Evolutionary conservation across 2,888 invertebrate species (phyloP), one percentile per base, ranked within the genome.

Genomic region (Oxystoma pomonae): DNA sequence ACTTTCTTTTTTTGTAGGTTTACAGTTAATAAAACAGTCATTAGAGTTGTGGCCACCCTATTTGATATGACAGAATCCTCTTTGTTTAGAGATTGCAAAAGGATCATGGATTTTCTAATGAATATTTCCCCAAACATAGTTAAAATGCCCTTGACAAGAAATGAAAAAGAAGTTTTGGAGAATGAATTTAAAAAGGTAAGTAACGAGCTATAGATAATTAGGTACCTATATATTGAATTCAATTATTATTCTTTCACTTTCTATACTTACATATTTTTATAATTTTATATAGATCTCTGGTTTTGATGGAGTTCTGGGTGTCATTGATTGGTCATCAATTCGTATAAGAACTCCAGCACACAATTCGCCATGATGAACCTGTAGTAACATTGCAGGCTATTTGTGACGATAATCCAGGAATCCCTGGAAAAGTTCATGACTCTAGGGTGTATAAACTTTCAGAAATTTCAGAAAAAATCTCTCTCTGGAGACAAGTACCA

Each of bases 381-480:
- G 66, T 70, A 2, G 18, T 74, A 20, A 75, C 72, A 3, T 57
- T 76, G 18, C 75, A 77, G 65, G 74, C 69, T 12, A 73, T 76
- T 35, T 77, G 74, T 61, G 72, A 75, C 62, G n/a, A 62, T 1
- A 69, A 71, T 1, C n/a, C n/a, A n/a, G 75, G 75, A 3, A 17
- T 66, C 1, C 72, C 73, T 3, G 70, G 71, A 20, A 75, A 76
- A 70, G 71, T 76, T 3, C 73, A 76, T 62, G 73, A 75, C 64
- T 59, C 71, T 0, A 58, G 74, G 18, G 66, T 76, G 2, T 70
- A 68, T 49, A 61, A 70, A 55, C 57, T 73, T 18, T 74, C 73
- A 3, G 63, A 55, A 62, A 67, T 71, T 17, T 53, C 53, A 16
- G 58, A 62, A 35, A 35, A 35, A 35, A 35, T 12, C 12, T 35